Base-by-base conservation (phyloP, 1,140 invertebrate species). In the Bombus impatiens region DNA sequence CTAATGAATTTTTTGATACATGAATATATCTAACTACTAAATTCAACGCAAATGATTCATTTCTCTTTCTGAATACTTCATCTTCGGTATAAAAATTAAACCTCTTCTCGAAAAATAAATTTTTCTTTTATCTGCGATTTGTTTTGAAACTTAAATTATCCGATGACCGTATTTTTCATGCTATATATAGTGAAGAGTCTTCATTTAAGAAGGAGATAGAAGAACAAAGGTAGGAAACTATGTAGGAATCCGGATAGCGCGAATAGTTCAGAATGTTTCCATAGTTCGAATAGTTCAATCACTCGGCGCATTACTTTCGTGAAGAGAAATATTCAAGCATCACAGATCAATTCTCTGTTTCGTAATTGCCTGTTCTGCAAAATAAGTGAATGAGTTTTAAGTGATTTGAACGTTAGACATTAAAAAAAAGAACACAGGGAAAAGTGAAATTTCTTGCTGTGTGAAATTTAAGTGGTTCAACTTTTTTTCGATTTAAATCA, bases 281-380 rank as follows among this genome's bases (percentile, higher is more conserved):
- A 44, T 42, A n/a, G 25, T 72, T 42, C 28, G 25, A 44, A 72
- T 72, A 72, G 40, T 72, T 72, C 70, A 44, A 72, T 72, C 42
- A 72, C 40, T 42, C 22, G 8, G 13, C 8, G 15, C 32, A 28
- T 40, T 71, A 37, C 68, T 70, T 40, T 28, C 18, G 22, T 0
- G 10, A 13, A 37, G 22, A 12, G 25, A 28, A 40, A 71, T 35
- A 37, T 40, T 40, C 37, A 28, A 40, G 37, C 37, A 4, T 40
- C 18, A 10, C 5, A 4, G 1, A 40, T 40, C 25, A 40, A 42
- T 72, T 71, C 12, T 1, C 10, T 32, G 10, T 42, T 25, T 68
- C 35, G 12, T 25, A 42, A 40, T 68, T 37, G 6, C 12, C 9
- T 12, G 0, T 5, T 37, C 22, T 68, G 9, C 9, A 25, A 37